Percentiles rank a stretch among this genome's conserved stretches.
phyloP scores from a whole-genome alignment of 1,140 invertebrate species.

The Aradophagus sp. region DNA sequence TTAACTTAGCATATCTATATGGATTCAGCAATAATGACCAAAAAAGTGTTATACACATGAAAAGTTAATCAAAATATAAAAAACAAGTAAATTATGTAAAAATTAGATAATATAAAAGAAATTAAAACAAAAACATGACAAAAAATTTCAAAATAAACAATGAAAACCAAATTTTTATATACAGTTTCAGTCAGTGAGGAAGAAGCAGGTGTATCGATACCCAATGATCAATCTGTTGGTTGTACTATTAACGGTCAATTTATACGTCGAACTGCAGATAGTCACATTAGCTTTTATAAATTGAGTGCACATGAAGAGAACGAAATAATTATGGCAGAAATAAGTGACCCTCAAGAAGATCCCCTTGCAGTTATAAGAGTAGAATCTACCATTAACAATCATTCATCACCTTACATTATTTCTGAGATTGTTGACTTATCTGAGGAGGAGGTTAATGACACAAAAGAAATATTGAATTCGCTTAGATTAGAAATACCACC shows the following conservation, averaged over 20 bases:
- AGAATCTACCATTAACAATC: neutral
- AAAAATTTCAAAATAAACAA: too few relatives aligned
- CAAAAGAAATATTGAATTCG: conserved; percentile 12
- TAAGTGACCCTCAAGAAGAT: neutral
- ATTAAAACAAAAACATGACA: too few relatives aligned
- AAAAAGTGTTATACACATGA: too few relatives aligned
- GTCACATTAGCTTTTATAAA: conserved; percentile 13
- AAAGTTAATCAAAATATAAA: too few relatives aligned
- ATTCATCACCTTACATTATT: neutral
- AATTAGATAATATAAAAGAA: too few relatives aligned
- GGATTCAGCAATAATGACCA: too few relatives aligned
- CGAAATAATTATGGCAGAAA: neutral
- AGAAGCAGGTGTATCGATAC: neutral
- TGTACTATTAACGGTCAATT: neutral
- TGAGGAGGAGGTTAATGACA: neutral
- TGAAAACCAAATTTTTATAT: too few relatives aligned
- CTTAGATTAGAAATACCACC: conserved; percentile 1
- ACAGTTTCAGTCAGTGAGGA: neutral
- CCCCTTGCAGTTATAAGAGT: neutral
- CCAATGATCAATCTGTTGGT: neutral
- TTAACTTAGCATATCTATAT: too few relatives aligned
- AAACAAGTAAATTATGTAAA: too few relatives aligned
- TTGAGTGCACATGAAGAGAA: neutral
- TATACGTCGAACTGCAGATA: neutral
- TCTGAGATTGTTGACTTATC: neutral